phyloP scores from a whole-genome alignment of 2,888 invertebrate species.

The Drosophila sordidula region DNA sequence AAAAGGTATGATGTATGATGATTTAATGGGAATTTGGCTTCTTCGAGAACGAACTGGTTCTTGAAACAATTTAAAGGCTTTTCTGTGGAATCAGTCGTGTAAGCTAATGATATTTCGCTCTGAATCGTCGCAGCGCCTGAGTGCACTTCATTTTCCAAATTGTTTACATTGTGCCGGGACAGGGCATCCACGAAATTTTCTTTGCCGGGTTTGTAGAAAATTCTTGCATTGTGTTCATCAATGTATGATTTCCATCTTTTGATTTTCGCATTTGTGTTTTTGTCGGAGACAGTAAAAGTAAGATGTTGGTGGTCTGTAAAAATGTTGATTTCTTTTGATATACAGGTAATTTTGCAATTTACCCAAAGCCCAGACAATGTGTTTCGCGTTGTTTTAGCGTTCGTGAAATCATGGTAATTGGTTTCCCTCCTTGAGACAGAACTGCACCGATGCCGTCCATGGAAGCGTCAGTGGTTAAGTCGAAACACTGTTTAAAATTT shows the following conservation, averaged over 20 bases:
- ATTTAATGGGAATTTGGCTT: neutral
- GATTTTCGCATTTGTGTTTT: neutral
- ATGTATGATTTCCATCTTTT: neutral
- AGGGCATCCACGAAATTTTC: neutral
- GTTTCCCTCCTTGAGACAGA: too few relatives aligned
- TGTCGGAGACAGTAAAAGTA: neutral
- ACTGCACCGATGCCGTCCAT: too few relatives aligned
- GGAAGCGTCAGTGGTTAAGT: too few relatives aligned
- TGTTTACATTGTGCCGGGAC: neutral
- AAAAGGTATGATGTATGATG: constrained; percentile 6
- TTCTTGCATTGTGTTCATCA: neutral
- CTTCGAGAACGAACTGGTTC: constrained; percentile 3
- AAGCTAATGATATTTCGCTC: neutral
- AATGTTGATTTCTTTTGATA: neutral
- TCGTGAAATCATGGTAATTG: too few relatives aligned
- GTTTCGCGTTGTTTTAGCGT: too few relatives aligned
- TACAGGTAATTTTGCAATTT: neutral
- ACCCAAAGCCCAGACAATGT: neutral
- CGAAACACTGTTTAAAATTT: too few relatives aligned
- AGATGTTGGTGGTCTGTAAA: too few relatives aligned
- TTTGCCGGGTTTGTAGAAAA: too few relatives aligned
- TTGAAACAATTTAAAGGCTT: neutral
- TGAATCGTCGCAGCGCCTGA: neutral
- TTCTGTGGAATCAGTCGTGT: constrained; percentile 5
- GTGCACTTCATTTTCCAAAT: neutral